Evolutionary conservation across 1,140 invertebrate species (phyloP), one percentile per base, ranked within the genome.

Genomic region (Aphidius ervi): DNA sequence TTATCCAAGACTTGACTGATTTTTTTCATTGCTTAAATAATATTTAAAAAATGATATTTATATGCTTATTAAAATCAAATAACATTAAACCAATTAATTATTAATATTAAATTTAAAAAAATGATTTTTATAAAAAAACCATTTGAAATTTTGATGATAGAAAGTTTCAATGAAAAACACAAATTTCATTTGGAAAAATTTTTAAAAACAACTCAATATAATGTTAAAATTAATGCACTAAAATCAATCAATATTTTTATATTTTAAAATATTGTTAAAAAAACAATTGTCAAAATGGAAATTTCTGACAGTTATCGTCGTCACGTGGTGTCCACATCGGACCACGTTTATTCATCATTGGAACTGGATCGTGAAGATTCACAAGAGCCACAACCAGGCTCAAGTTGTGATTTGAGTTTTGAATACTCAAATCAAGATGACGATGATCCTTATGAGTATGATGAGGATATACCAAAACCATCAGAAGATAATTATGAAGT

Each of bases 371-470:
- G 63, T 63, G 60, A 40, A 45, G 42, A 45, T 52, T 61, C 59
- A 9, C 59, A 54, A 20, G 59, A 61, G 54, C 59, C 46, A 41
- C 9, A 37, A 39, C 8, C 52, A 54, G 49, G 54, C 20, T 61
- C 47, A n/a, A 50, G 54, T 46, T 58, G 20, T 40, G 50, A 62
- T 41, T 60, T 59, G 42, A 52, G 59, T 39, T 61, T 63, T 46
- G 49, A 56, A 23, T 57, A 48, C 48, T 63, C 58, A 46, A 61
- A 58, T 54, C 55, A 63, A 31, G 23, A 31, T 42, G 76, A 81
- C 49, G 81, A 82, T 64, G 82, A 83, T 67, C 78, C 77, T 5
- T 83, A 83, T 63, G 81, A 81, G 61, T 83, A 82, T 61, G 82
- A 83, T 65, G 82, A 83, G 37, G 81, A 83, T 56, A 76, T 82